These are phyloP conservation scores for Grapholita molesta DNA, from an alignment of 1,140 invertebrate genomes.

Conservation along the genomic window DNA sequence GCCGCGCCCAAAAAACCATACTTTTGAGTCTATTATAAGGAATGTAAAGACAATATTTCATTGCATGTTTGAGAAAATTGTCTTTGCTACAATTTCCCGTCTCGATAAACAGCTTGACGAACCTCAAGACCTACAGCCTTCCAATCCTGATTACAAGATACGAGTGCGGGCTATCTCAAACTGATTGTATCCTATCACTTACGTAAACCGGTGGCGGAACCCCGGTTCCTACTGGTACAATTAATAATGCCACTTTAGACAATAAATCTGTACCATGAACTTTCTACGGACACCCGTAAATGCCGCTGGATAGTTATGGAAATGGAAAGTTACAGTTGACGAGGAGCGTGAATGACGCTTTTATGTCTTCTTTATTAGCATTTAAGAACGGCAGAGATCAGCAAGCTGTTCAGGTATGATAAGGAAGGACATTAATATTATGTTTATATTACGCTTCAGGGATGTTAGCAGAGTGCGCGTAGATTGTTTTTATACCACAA, in stretches of 20 bases:
- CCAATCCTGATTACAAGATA: background rate
- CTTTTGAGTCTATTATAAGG: no score
- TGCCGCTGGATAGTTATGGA: background rate
- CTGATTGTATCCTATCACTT: background rate
- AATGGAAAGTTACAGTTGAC: background rate
- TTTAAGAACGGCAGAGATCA: no score
- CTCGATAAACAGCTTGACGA: background rate
- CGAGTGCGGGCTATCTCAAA: background rate
- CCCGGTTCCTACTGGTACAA: background rate
- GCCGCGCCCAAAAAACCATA: no score
- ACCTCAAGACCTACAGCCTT: background rate
- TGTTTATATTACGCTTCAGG: no score
- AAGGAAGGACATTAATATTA: no score
- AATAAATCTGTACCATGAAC: background rate
- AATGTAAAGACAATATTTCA: no score
- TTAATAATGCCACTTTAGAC: background rate
- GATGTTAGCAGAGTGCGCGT: no score
- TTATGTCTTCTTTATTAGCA: background rate
- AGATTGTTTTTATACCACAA: no score
- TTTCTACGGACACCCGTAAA: background rate
- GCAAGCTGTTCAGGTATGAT: no score
- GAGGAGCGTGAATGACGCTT: background rate
- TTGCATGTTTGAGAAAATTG: no score
- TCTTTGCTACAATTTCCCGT: background rate
- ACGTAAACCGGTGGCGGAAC: background rate